Evolutionary conservation across 2,113 vertebrate genomes (phyloP), one percentile per base, ranked within the genome.

Genomic region (Plotosus lineatus): DNA sequence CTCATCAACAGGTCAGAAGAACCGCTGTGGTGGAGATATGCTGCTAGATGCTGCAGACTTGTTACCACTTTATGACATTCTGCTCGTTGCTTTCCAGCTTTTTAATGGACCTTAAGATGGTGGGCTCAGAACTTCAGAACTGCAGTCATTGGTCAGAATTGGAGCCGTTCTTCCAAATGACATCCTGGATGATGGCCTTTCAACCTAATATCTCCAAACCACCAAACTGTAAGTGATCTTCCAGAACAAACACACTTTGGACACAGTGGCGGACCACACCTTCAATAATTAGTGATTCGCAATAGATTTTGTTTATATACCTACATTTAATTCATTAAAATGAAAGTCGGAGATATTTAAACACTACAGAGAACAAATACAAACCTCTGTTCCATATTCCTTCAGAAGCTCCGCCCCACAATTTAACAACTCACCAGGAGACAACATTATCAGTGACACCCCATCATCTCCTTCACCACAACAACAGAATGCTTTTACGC

Each of bases 181-280:
- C 78, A 38, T 85, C 90, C 87, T 94, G 92, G 93, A 86, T 94
- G 84, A 76, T 92, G 79, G 90, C 86, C 75, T 93, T 91, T 85
- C 88, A 81, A 58, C 87, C 91, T 46, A 89, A 83, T 38, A 63
- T 78, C 76, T 88, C 86, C 21, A 71, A 65, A 82, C 88, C 86
- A 50, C 83, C 89, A 80, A 91, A 93, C 85, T 94, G 93, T 94
- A 56, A 93, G 93, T 87, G 50, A 61, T 4, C 28, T 15, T 21
- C 36, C 28, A 46, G 23, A 77, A 60, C 12, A 36, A 33, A 75
- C 21, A 40, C 38, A 58, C 19, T 6, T 48, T 1, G 31, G 26
- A 40, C 40, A 55, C 36, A 26, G 50, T 56, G 21, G 0, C n/a
- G n/a, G n/a, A n/a, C n/a, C n/a, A n/a, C 36, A 66, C 36, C 21